These are phyloP conservation scores for Vipera latastei DNA, from an alignment of 2,797 vertebrate genomes.

Conservation along the genomic window DNA sequence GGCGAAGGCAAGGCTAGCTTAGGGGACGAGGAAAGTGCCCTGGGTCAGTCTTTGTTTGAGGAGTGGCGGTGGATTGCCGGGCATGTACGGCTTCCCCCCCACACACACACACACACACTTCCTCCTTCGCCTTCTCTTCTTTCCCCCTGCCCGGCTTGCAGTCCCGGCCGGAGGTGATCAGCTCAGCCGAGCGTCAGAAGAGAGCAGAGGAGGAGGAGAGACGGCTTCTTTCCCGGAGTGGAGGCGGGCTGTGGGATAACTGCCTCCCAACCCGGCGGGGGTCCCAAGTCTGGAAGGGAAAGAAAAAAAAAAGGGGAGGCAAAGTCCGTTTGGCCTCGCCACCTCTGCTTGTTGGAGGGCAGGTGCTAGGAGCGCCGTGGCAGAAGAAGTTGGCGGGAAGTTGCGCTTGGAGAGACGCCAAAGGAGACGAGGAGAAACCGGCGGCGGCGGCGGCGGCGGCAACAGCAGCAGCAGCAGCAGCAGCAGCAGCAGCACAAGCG, in stretches of 20 bases:
- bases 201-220: background rate
- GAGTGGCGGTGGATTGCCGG: background rate
- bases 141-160: background rate
- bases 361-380: background rate
- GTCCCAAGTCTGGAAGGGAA: background rate
- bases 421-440: background rate
- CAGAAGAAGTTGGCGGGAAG: conserved; percentile 26
- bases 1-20: background rate
- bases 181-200: background rate
- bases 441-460: background rate
- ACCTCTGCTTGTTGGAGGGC: background rate
- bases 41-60: conserved; percentile 17
- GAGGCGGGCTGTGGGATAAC: background rate
- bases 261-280: background rate
- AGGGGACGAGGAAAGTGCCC: background rate
- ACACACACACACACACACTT: too few species aligned
- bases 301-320: background rate
- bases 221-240: background rate
- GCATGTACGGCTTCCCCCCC: background rate
- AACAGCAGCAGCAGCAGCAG: too few species aligned
- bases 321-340: background rate
- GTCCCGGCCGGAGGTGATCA: background rate
- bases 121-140: background rate
- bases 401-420: conserved; percentile 32
- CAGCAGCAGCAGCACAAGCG: background rate